phyloP scores from a whole-genome alignment of 2,888 invertebrate species.

The Herminia tarsipennalis region DNA sequence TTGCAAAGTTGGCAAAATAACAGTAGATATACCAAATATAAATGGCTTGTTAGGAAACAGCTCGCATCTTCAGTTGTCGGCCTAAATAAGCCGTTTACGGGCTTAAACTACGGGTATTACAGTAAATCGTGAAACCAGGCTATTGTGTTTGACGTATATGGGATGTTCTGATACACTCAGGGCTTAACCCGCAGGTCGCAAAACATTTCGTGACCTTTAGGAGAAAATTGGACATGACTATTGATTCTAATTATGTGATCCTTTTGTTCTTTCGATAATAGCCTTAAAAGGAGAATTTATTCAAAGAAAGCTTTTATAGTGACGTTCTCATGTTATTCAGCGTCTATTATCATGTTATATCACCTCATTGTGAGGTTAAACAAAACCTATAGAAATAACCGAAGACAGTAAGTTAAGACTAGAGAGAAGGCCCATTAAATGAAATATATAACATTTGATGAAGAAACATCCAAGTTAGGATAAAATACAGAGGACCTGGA shows the following conservation, averaged over 20 bases:
- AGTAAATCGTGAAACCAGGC: constrained; percentile 65
- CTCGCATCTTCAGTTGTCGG: constrained; percentile 34
- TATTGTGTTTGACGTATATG: constrained; percentile 71
- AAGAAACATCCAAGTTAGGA: no score
- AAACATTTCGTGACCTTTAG: constrained; percentile 57
- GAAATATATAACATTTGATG: no score
- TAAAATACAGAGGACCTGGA: background rate
- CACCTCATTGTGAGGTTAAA: constrained; percentile 21
- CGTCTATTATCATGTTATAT: constrained; percentile 27
- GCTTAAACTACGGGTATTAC: constrained; percentile 67
- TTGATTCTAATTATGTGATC: constrained; percentile 59
- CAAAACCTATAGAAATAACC: constrained; percentile 9
- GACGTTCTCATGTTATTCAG: constrained; percentile 24
- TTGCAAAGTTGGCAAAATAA: constrained; percentile 23
- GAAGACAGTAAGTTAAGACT: no score
- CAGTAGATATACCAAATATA: constrained; percentile 26
- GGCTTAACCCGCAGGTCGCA: constrained; percentile 57
- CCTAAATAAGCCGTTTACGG: constrained; percentile 46
- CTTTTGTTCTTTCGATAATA: constrained; percentile 40
- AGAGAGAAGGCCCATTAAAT: no score
- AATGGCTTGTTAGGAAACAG: constrained; percentile 39
- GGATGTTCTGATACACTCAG: constrained; percentile 58
- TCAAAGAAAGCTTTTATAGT: constrained; percentile 17
- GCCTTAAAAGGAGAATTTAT: constrained; percentile 20
- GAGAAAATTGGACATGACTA: constrained; percentile 62